Evolutionary conservation across 1,140 invertebrate genomes (phyloP).

Genomic region (Drosophila grimshawi): DNA sequence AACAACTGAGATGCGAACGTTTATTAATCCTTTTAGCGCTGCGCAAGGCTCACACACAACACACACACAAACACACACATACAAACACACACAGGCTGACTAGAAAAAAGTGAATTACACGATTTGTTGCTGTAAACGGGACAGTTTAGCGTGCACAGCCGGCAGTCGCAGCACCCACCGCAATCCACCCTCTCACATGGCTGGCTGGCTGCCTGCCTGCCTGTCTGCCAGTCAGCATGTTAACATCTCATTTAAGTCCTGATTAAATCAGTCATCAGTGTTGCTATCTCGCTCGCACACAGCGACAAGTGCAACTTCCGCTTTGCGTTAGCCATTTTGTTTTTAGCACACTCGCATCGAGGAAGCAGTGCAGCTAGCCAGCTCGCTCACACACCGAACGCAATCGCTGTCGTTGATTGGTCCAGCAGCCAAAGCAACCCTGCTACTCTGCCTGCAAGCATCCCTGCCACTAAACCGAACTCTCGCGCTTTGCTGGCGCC

Average conservation of each 20-base stretch:
- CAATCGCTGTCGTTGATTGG: conserved; percentile 63
- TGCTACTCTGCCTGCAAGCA: not conserved
- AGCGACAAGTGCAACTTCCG: conserved; percentile 46
- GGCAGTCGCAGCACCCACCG: conserved; percentile 34
- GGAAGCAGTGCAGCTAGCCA: not conserved
- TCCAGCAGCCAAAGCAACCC: not conserved
- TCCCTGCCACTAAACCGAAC: not conserved
- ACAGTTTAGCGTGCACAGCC: conserved; percentile 73
- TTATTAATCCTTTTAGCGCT: conserved; percentile 83
- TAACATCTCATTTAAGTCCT: conserved; percentile 53
- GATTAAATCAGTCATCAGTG: conserved; percentile 43
- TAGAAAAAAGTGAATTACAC: conserved; percentile 67
- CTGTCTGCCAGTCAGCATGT: not conserved
- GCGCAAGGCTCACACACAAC: conserved; percentile 43
- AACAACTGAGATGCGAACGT: conserved; percentile 80
- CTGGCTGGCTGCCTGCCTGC: not conserved
- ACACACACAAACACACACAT: conserved; percentile 19
- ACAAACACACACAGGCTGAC: conserved; percentile 15
- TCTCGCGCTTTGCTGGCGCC: not conserved
- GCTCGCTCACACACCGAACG: conserved; percentile 50
- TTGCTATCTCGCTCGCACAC: conserved; percentile 43
- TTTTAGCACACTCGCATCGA: conserved; percentile 51
- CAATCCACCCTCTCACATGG: conserved; percentile 16
- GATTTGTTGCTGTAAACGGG: conserved; percentile 81
- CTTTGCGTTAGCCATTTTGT: conserved; percentile 72